Evolutionary conservation across 1,140 invertebrate species (phyloP).

Genomic region (Drosophila lacteicornis): DNA sequence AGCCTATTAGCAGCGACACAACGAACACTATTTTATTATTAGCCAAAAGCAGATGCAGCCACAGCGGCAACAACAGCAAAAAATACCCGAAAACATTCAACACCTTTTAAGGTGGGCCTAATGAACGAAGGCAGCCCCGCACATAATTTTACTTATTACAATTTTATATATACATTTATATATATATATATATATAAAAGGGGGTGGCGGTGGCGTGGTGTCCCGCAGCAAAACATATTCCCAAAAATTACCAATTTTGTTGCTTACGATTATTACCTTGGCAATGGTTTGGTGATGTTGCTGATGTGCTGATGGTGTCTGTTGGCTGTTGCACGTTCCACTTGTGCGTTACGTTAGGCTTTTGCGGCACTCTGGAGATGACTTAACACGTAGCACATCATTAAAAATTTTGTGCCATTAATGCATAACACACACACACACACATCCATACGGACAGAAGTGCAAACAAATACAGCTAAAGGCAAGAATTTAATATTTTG

Average conservation of each 20-base stretch:
- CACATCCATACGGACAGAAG: background rate
- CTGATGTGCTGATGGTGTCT: slow-evolving; percentile 39
- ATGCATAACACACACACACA: slow-evolving; percentile 66
- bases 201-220: background rate
- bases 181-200: slow-evolving; percentile 47
- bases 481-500: background rate
- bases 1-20: slow-evolving; percentile 71
- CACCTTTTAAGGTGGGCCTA: slow-evolving; percentile 66
- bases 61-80: slow-evolving; percentile 25
- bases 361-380: slow-evolving; percentile 81
- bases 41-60: slow-evolving; percentile 36
- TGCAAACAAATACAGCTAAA: background rate
- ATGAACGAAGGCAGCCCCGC: slow-evolving; percentile 48
- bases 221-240: slow-evolving; percentile 68
- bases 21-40: slow-evolving; percentile 61
- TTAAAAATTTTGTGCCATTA: slow-evolving; percentile 82
- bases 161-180: slow-evolving; percentile 68
- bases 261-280: slow-evolving; percentile 82
- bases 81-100: slow-evolving; percentile 57
- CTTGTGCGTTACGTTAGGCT: slow-evolving; percentile 43
- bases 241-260: slow-evolving; percentile 81
- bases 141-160: slow-evolving; percentile 79
- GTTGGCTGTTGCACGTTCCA: slow-evolving; percentile 58
- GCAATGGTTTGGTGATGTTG: slow-evolving; percentile 55
- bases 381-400: slow-evolving; percentile 83